Conservation (phyloP, 1,140 invertebrate species). For the Papilio dardanus region DNA sequence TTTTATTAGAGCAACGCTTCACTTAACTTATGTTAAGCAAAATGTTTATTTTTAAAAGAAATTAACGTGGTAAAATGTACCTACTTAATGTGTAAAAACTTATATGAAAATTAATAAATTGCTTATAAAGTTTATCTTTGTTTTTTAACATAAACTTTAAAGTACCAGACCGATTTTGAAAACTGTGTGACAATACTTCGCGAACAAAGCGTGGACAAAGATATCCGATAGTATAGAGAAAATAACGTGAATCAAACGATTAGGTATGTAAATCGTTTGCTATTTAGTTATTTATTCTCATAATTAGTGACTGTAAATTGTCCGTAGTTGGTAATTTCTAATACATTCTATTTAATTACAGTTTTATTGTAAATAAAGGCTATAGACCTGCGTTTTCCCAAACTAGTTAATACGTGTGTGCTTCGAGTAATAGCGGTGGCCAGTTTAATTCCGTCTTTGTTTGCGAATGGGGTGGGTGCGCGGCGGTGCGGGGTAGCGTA, state of each 20-base stretch:
- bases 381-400: not conserved
- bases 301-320: not conserved
- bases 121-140: no score
- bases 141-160: no score
- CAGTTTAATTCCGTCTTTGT: conserved; percentile 33
- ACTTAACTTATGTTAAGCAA: not conserved
- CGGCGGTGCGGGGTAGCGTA: conserved; percentile 1
- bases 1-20: conserved; percentile 8
- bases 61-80: not conserved
- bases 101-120: no score
- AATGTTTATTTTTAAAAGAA: not conserved
- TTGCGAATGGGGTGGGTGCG: not conserved
- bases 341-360: not conserved
- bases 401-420: conserved; percentile 29
- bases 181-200: no score
- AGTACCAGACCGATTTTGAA: no score
- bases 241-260: not conserved
- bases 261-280: not conserved
- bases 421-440: conserved; percentile 13
- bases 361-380: not conserved
- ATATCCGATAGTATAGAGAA: not conserved
- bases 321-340: not conserved
- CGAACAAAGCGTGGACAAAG: no score
- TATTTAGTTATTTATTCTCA: not conserved
- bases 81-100: not conserved